Percentiles rank a stretch among this genome's conserved stretches.
Conservation (phyloP, 37 sponge, comb jelly and placozoan genomes). For the Amphimedon queenslandica region DNA sequence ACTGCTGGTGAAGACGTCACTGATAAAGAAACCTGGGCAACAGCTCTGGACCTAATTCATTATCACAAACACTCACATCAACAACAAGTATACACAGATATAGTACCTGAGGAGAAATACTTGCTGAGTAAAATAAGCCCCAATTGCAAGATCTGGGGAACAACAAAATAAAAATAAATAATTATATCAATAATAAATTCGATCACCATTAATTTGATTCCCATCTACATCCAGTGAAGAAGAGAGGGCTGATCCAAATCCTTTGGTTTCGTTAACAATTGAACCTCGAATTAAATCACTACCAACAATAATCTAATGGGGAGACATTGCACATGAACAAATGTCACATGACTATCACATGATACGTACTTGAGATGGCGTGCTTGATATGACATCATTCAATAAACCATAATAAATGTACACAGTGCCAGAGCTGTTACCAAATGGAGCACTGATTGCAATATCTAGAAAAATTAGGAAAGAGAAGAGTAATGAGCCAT, state of each 20-base stretch:
- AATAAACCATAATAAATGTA: slow-evolving; percentile 60
- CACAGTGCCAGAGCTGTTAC: slow-evolving; percentile 39
- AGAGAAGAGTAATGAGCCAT: no score
- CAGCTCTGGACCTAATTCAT: slow-evolving; percentile 27
- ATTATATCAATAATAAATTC: not conserved
- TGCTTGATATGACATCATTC: not conserved
- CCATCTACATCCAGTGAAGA: slow-evolving; percentile 65
- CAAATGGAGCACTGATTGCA: slow-evolving; percentile 86
- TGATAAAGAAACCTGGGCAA: slow-evolving; percentile 19
- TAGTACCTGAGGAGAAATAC: slow-evolving; percentile 55
- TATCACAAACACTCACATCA: not conserved
- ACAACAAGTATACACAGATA: not conserved
- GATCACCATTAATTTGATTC: slow-evolving; percentile 66
- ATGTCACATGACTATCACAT: not conserved
- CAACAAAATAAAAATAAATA: not conserved
- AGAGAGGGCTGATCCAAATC: slow-evolving; percentile 55
- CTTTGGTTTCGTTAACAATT: not conserved
- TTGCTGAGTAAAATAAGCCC: slow-evolving; percentile 43
- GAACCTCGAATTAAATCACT: not conserved
- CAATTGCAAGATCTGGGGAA: slow-evolving; percentile 57
- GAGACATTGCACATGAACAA: not conserved
- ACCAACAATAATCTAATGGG: slow-evolving; percentile 42
- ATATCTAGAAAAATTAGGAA: slow-evolving; percentile 75
- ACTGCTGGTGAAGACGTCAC: slow-evolving; percentile 12
- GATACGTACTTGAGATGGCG: slow-evolving; percentile 21